Percentiles rank a stretch among this genome's conserved stretches.
phyloP scores from a whole-genome alignment of 1,140 invertebrate species.

The Ceratosolen fusciceps region DNA sequence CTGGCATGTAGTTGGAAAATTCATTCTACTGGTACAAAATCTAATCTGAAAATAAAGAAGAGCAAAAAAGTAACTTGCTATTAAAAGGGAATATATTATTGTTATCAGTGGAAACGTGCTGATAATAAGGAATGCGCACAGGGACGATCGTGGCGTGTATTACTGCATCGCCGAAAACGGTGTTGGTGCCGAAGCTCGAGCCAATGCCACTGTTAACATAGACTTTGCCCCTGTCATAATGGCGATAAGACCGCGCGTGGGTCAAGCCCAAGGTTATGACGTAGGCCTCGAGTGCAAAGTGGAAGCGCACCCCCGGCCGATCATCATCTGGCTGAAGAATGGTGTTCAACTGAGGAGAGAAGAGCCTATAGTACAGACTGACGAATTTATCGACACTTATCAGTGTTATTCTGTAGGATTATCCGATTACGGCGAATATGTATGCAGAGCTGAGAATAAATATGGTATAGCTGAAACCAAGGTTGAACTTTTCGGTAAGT shows the following conservation, averaged over 20 bases:
- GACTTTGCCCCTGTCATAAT: conserved; percentile 23
- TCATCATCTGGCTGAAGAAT: conserved; percentile 19
- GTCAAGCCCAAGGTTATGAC: conserved; percentile 28
- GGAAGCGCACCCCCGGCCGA: conserved; percentile 26
- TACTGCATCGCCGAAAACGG: conserved; percentile 39
- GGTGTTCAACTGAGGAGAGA: background rate
- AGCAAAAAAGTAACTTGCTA: too few relatives aligned
- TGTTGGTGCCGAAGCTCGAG: background rate
- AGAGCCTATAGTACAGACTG: background rate
- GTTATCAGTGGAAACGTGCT: conserved; percentile 33
- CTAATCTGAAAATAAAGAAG: too few relatives aligned
- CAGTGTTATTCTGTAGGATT: conserved; percentile 5
- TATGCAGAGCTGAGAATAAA: conserved; percentile 34
- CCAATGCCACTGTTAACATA: conserved; percentile 25
- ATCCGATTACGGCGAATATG: conserved; percentile 29
- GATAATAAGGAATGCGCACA: background rate
- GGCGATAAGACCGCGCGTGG: conserved; percentile 39
- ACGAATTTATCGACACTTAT: conserved; percentile 23
- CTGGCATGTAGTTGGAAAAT: too few relatives aligned
- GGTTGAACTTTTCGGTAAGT: conserved; percentile 44
- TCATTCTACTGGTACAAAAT: too few relatives aligned
- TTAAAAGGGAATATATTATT: background rate
- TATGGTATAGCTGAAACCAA: conserved; percentile 29
- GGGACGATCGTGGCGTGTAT: conserved; percentile 43
- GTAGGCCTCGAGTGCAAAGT: conserved; percentile 37